Conservation (phyloP, 2,797 vertebrate genomes). For the Darevskia mixta region DNA sequence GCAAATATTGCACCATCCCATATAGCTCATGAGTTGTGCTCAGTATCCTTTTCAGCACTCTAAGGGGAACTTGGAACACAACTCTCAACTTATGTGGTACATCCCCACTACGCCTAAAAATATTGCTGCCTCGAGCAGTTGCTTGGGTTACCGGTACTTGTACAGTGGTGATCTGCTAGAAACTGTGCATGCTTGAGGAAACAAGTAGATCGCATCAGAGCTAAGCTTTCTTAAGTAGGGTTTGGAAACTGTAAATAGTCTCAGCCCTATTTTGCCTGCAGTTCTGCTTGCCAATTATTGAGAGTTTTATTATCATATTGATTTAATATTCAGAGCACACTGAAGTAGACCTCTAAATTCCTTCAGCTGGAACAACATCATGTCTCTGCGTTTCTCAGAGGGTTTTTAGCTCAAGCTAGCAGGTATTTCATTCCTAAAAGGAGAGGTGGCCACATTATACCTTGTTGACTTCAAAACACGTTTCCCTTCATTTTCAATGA, state of each 20-base stretch:
- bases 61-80: neutral
- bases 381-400: neutral
- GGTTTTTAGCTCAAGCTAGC: neutral
- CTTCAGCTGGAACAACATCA: neutral
- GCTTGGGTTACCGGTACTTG: neutral
- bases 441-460: neutral
- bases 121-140: neutral
- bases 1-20: too few species aligned
- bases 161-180: neutral
- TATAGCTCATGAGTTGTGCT: neutral
- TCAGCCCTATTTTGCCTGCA: neutral
- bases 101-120: neutral
- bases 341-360: neutral
- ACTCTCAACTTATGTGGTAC: neutral
- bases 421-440: neutral
- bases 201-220: neutral
- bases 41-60: neutral
- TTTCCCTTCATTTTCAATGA: neutral
- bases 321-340: neutral
- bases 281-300: neutral
- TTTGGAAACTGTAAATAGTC: neutral
- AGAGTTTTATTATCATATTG: too few species aligned
- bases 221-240: neutral
- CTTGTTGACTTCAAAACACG: neutral
- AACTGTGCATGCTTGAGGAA: neutral